These are phyloP conservation scores for Leucophenga montana DNA, from an alignment of 2,888 invertebrate species.

Conservation along the genomic window DNA sequence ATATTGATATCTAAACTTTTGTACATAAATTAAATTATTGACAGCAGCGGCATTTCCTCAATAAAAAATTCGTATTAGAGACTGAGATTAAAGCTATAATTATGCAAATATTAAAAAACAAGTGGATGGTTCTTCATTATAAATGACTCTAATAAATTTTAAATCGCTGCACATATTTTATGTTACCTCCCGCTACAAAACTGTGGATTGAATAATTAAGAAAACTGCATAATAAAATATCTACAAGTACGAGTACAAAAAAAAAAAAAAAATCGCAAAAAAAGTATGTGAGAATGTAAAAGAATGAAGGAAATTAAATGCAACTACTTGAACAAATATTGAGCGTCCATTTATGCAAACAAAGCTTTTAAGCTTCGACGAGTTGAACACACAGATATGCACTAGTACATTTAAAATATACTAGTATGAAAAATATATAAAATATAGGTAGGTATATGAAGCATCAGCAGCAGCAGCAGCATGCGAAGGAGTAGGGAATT, in stretches of 20 bases:
- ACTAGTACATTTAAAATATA: neutral
- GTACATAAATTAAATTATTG: too few species aligned
- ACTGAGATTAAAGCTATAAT: too few species aligned
- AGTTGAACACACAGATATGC: constrained; percentile 44
- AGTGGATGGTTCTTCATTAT: too few species aligned
- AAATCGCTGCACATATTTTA: too few species aligned
- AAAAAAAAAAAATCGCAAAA: neutral
- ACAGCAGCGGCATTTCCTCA: too few species aligned
- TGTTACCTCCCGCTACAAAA: too few species aligned
- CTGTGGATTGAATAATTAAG: neutral
- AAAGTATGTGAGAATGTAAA: neutral
- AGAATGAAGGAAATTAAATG: constrained; percentile 9
- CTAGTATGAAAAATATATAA: constrained; percentile 2
- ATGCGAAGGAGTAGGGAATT: neutral
- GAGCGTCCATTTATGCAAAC: constrained; percentile 26
- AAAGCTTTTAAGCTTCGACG: constrained; percentile 60
- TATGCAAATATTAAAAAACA: too few species aligned
- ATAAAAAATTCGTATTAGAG: too few species aligned
- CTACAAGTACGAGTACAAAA: neutral
- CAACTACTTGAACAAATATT: constrained; percentile 27
- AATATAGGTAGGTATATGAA: constrained; percentile 38
- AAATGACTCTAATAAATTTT: too few species aligned
- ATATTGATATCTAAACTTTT: too few species aligned
- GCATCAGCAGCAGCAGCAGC: neutral
- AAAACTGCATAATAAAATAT: neutral